Evolutionary conservation across 2,888 invertebrate species (phyloP), one percentile per base, ranked within the genome.

Genomic region (Caenorhabditis sulstoni): DNA sequence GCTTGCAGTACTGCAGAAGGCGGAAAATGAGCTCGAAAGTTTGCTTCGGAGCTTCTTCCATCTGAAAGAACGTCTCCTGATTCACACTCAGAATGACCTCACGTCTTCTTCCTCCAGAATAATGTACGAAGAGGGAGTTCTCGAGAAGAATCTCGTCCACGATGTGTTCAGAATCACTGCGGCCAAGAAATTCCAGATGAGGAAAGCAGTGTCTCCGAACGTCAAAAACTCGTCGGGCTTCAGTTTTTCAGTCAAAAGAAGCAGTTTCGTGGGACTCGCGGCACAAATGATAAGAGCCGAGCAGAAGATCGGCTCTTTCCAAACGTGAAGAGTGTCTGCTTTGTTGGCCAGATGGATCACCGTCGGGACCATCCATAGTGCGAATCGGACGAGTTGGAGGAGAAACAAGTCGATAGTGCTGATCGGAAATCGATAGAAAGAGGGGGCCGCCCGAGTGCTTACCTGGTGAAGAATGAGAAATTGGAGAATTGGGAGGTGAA

Each of bases 1-100:
- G 64, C 29, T 83, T 81, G 55, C 89, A 89, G 75, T 89, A 90
- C 65, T 89, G 87, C n/a, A 89, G 59, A 14, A 90, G 82, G 8
- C 90, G 82, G 64, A 89, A 80, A 49, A 90, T 85, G 12, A 88
- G 74, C 35, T 87, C 85, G 64, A 85, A 85, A 0, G 88, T 87
- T 37, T 87, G 81, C 18, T 81, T 81, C 1, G 86, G 84, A 14
- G 67, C 74, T 29, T 75, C 62, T 12, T 81, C 80, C 23, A 57
- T 0, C 74, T 75, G 61, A 75, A 74, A 59, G 4, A 35, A 18
- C 29, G 29, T 29, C 29, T 29, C 7, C 29, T 29, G 4, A 29
- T 29, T 7, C 7, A 7, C 7, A 39, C n/a, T 44, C 18, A 2
- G 9, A 16, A 44, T n/a, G 5, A 7, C 20, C 73, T 57, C 41